phyloP scores from a whole-genome alignment of 2,113 vertebrate species.

The Ciconia boyciana region DNA sequence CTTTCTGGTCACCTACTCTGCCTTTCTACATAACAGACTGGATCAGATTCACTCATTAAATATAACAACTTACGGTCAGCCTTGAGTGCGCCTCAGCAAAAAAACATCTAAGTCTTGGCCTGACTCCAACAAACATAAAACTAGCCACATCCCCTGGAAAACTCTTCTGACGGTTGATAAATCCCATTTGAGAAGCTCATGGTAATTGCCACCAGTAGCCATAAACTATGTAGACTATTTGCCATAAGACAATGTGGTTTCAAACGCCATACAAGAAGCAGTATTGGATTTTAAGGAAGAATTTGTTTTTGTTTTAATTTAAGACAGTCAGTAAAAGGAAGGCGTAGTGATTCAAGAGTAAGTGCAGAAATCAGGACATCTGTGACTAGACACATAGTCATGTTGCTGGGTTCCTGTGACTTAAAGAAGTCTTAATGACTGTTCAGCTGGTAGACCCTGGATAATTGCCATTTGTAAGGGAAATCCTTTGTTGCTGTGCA shows the following conservation, averaged over 20 bases:
- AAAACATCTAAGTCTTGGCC: background rate
- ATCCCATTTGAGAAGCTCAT: conserved; percentile 1
- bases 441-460: background rate
- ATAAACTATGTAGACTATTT: conserved; percentile 30
- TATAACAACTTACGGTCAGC: background rate
- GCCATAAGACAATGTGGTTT: background rate
- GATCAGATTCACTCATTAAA: background rate
- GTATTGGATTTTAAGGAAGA: background rate
- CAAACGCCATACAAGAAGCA: background rate
- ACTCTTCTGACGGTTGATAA: background rate
- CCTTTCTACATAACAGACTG: background rate
- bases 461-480: conserved; percentile 1
- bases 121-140: conserved; percentile 6
- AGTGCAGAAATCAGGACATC: background rate
- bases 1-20: background rate
- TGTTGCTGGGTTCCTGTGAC: background rate
- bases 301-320: background rate
- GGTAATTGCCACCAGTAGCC: conserved; percentile 1
- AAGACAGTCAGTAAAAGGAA: background rate
- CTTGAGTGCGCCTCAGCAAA: background rate
- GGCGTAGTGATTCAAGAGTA: background rate
- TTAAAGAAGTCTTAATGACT: background rate
- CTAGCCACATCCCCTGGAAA: conserved; percentile 30
- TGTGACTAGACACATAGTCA: background rate
- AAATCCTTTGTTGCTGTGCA: background rate